A percentile compares a stretch with the other conserved stretches of the same genome.
Conservation (phyloP, 2,113 vertebrate genomes). For the Macaca nemestrina region DNA sequence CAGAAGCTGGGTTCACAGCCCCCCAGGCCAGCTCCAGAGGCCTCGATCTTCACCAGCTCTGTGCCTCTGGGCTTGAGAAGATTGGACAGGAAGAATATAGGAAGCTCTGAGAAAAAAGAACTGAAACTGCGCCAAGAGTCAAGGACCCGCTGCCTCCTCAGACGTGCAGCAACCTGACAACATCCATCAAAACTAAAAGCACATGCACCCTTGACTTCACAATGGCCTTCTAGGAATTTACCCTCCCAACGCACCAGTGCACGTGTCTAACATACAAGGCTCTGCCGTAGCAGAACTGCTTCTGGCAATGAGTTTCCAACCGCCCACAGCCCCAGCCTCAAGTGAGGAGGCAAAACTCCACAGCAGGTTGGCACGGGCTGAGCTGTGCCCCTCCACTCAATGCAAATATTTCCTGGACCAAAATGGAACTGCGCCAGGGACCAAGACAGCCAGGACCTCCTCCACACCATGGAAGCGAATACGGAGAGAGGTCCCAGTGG, state of each 20-base stretch:
- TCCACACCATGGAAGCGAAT: rapidly evolving
- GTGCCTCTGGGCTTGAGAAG: rapidly evolving
- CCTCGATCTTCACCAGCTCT: rapidly evolving
- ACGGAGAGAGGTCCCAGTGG: rapidly evolving
- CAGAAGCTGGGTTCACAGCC: rapidly evolving
- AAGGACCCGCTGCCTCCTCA: rapidly evolving
- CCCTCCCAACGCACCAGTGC: rapidly evolving
- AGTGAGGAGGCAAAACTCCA: rapidly evolving
- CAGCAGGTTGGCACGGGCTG: rapidly evolving
- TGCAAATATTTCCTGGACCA: rapidly evolving
- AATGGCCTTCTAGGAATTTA: background rate
- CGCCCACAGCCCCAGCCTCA: background rate
- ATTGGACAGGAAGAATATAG: rapidly evolving
- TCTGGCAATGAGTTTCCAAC: rapidly evolving
- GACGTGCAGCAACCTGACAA: background rate
- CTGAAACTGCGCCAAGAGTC: background rate
- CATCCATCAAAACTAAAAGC: rapidly evolving
- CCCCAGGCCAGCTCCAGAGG: background rate
- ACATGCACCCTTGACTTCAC: rapidly evolving
- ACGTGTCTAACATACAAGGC: rapidly evolving
- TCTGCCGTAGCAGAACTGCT: rapidly evolving
- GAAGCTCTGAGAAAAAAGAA: rapidly evolving
- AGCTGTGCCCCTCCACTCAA: rapidly evolving
- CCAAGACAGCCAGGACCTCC: rapidly evolving
- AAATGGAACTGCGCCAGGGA: rapidly evolving